Percentiles rank a stretch among this genome's conserved stretches.
These are phyloP conservation scores for Volucella inanis DNA, from an alignment of 2,888 invertebrate genomes.

Conservation along the genomic window DNA sequence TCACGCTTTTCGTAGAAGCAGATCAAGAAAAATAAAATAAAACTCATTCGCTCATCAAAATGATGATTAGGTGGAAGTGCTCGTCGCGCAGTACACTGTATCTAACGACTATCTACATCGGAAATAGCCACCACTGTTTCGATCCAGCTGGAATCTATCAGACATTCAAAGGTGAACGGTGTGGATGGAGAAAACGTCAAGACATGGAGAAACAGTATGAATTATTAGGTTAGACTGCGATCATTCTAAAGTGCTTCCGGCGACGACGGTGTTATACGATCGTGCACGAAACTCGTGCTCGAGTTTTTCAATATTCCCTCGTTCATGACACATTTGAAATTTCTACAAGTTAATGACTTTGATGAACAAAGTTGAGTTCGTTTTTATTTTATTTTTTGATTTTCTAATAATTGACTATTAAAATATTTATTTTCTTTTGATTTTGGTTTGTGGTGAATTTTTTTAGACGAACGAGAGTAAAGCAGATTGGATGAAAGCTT, in stretches of 20 bases:
- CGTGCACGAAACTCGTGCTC: conserved; percentile 8
- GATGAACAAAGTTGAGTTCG: neutral
- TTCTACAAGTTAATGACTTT: neutral
- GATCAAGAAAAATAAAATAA: conserved; percentile 4
- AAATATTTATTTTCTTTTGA: conserved; percentile 9
- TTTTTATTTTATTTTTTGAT: neutral
- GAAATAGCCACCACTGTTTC: too few species aligned
- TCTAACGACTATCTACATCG: too few species aligned
- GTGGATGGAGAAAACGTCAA: neutral
- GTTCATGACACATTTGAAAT: conserved; percentile 16
- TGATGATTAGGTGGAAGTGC: conserved; percentile 33
- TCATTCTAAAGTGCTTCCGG: conserved; percentile 40
- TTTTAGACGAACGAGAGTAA: neutral
- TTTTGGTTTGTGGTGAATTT: neutral
- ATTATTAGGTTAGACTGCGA: neutral
- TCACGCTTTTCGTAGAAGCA: conserved; percentile 24
- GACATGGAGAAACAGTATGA: conserved; percentile 13
- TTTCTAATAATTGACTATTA: neutral
- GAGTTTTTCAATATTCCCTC: neutral
- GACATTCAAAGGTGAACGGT: conserved; percentile 34
- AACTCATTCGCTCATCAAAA: conserved; percentile 51
- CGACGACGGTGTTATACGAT: neutral
- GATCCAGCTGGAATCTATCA: too few species aligned
- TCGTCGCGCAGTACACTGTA: neutral
- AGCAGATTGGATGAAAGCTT: conserved; percentile 7